Conservation (phyloP, 2,797 vertebrate genomes). For the Pseudomugil gertrudae region DNA sequence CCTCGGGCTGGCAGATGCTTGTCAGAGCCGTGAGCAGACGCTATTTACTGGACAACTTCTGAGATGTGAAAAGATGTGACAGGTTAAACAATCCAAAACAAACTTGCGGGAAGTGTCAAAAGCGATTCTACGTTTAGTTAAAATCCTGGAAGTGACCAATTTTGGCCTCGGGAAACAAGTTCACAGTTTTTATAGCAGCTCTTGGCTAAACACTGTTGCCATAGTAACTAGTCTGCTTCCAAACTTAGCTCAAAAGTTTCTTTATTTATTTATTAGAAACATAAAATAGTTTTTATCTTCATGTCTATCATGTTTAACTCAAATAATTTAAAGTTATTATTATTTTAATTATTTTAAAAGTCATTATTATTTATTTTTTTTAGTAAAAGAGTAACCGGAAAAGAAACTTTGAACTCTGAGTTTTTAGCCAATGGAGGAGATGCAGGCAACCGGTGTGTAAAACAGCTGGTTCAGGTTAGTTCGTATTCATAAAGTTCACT, state of each 20-base stretch:
- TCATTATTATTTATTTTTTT: neutral
- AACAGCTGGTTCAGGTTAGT: conserved; percentile 50
- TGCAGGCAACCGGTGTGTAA: conserved; percentile 39
- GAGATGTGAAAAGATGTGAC: conserved; percentile 13
- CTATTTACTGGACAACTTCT: conserved; percentile 7
- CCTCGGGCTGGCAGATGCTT: conserved; percentile 38
- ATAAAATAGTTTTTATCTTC: neutral
- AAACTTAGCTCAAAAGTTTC: neutral
- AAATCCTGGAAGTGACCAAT: neutral
- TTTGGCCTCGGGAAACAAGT: neutral
- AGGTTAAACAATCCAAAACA: conserved; percentile 20
- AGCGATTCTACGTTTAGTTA: neutral
- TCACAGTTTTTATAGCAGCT: neutral
- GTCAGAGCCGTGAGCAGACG: conserved; percentile 18
- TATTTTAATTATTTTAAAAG: too few relatives aligned
- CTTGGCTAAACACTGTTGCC: neutral
- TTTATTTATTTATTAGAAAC: neutral
- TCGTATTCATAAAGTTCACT: conserved; percentile 36
- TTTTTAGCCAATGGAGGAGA: conserved; percentile 58
- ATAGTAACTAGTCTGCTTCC: neutral
- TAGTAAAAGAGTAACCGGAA: conserved; percentile 51
- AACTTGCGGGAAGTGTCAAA: conserved; percentile 11
- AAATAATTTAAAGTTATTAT: neutral
- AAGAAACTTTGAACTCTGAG: conserved; percentile 58
- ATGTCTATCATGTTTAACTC: neutral